Evolutionary conservation across 2,888 invertebrate species (phyloP), one percentile per base, ranked within the genome.

Genomic region (Mesodorylaimus sp.): DNA sequence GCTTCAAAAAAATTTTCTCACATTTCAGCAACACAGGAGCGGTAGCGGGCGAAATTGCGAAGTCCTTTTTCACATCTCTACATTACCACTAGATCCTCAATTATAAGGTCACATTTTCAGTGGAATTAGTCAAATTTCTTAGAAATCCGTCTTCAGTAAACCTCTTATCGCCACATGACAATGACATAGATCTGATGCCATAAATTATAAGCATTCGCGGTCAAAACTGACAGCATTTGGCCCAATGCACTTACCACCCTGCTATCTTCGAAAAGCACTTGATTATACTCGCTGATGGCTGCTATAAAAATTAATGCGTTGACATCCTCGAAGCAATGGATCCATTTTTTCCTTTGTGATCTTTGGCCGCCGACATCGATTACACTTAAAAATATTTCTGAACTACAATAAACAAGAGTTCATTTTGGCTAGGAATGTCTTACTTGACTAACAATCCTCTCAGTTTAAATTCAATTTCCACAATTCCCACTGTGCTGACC

Each of bases 341-440:
- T 97, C 95, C 97, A 97, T 79, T 97, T 97, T 77, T 95, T 82
- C 80, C 97, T 80, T 76, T 97, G 95, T 60, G 95, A 95, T 76
- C 95, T 79, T 78, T 97, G 97, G 64, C 97, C 97, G 62, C 97
- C 95, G 61, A 97, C 97, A 74, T 97, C 97, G 68, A 97, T 93
- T 95, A 97, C 95, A 78, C 95, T 93, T 76, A 62, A 68, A 71
- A 27, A 52, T 24, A 36, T 21, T 23, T 45, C 23, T n/a, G n/a
- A n/a, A n/a, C n/a, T n/a, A n/a, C n/a, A n/a, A n/a, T 19, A 21
- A 7, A 47, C 1, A 47, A 32, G n/a, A 16, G 50, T 29, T 19
- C 13, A 53, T 26, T 25, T 47, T 3, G 49, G n/a, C 21, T 23
- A n/a, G 24, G 2, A 24, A 16, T 36, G 26, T 32, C 55, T 74